Percentiles rank a stretch among this genome's conserved stretches.
Evolutionary conservation across 1,140 invertebrate species (phyloP).

Genomic region (Drosophila sucinea): DNA sequence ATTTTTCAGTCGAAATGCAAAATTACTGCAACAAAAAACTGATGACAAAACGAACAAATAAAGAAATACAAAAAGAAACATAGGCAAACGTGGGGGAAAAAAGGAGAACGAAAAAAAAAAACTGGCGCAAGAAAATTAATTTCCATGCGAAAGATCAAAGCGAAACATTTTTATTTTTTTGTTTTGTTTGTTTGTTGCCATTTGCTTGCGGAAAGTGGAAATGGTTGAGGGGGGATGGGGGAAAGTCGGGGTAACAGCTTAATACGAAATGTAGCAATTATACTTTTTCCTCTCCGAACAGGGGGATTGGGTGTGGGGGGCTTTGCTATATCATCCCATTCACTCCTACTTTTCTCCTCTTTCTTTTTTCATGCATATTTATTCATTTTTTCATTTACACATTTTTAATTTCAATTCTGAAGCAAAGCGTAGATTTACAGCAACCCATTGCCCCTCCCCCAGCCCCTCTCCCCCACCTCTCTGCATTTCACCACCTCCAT

Average conservation of each 20-base stretch:
- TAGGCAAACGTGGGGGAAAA: constrained; percentile 2
- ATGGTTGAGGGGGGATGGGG: constrained; percentile 1
- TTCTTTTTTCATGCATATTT: constrained; percentile 57
- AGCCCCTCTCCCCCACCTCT: too few relatives aligned
- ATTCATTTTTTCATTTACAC: constrained; percentile 79
- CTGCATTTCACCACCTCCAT: constrained; percentile 18
- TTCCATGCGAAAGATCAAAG: constrained; percentile 79
- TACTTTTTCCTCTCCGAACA: constrained; percentile 31
- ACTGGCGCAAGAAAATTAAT: constrained; percentile 63
- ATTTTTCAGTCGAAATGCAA: not conserved
- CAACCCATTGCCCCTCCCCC: constrained; percentile 12
- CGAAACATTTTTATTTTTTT: constrained; percentile 33
- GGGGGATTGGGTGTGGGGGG: too few relatives aligned
- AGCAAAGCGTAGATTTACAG: constrained; percentile 49
- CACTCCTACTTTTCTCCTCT: not conserved
- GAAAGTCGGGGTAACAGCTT: constrained; percentile 50
- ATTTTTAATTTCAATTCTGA: constrained; percentile 76
- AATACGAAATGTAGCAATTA: constrained; percentile 79
- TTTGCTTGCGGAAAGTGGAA: constrained; percentile 45
- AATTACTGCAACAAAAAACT: not conserved
- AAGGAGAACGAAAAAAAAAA: constrained; percentile 36
- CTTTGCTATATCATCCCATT: not conserved
- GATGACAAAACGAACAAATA: constrained; percentile 18
- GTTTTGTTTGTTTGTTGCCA: constrained; percentile 62
- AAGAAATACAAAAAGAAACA: constrained; percentile 8